Base-by-base conservation (phyloP, 2,888 invertebrate species). In the Harpalus rubripes region DNA sequence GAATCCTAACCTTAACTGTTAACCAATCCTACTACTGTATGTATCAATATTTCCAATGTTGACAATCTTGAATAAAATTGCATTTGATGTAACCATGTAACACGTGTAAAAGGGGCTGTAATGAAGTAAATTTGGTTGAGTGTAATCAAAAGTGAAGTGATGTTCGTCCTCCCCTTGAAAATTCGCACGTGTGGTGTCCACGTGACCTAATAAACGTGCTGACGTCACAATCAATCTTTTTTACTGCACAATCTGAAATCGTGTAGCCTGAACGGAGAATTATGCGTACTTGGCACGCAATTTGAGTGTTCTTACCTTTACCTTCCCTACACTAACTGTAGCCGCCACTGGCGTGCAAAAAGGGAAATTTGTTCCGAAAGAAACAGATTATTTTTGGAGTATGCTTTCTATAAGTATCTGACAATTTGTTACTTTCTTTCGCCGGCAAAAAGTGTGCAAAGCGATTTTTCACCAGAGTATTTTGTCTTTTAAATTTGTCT, bases 171-270 rank as follows among this genome's bases (percentile, higher is more conserved):
- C 74, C 80, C 39, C 61, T 18, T 61, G 61, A 80, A 80, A 78
- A 80, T 80, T 80, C 61, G 61, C 80, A 80, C 80, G 61, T 80
- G 80, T 59, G 15, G 22, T 32, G 52, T 10, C 80, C 80, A 80
- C 61, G 80, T 80, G 80, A 80, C 80, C 80, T 80, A 80, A 61
- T 80, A 80, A 80, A 80, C 61, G 56, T 80, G 59, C 61, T 80
- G 80, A 80, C 80, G 80, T 80, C 80, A 80, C 41, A 61, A 80
- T 80, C 80, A 80, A 80, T 80, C 80, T 80, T 59, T 80, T 80
- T 80, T 80, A 78, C 78, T 78, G 10, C 56, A 78, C 78, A 78
- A 78, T 78, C 78, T 78, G 78, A 58, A 78, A 58, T 78, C 78
- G 78, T 78, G 78, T 78, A 56, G 56, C 58, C 58, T 26, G 78